phyloP scores from a whole-genome alignment of 2,888 invertebrate genomes.

The Lycaena phlaeas region DNA sequence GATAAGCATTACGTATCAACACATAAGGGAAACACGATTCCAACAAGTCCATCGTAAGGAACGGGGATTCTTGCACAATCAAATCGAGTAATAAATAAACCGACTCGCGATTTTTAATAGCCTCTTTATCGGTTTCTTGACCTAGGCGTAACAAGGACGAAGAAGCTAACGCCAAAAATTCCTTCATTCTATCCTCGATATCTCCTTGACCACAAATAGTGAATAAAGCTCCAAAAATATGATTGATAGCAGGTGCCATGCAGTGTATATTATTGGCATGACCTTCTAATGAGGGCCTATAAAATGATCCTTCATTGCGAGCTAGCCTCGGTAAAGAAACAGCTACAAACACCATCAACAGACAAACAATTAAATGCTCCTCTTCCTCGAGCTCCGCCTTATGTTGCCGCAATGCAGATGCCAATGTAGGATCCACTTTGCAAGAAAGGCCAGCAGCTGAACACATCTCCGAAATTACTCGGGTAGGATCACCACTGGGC shows the following conservation, averaged over 20 bases:
- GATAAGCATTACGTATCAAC: conserved; percentile 97
- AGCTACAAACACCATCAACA: conserved; percentile 98
- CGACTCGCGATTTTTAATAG: conserved; percentile 94
- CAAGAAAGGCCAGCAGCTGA: conserved; percentile 95
- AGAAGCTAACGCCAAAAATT: conserved; percentile 93
- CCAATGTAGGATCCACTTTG: conserved; percentile 95
- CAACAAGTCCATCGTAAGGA: conserved; percentile 97
- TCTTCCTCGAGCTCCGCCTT: conserved; percentile 92
- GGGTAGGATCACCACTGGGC: conserved; percentile 89
- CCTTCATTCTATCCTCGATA: conserved; percentile 97
- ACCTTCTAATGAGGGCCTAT: conserved; percentile 89
- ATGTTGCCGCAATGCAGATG: conserved; percentile 90
- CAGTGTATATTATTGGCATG: conserved; percentile 99
- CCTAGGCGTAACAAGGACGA: conserved; percentile 95
- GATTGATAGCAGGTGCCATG: conserved; percentile 96
- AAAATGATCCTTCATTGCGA: conserved; percentile 90
- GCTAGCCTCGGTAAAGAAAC: conserved; percentile 97
- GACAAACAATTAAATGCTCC: conserved; percentile 93
- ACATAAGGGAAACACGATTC: conserved; percentile 99
- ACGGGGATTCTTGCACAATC: conserved; percentile 98
- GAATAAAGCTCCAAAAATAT: conserved; percentile 96
- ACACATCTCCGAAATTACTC: conserved; percentile 97
- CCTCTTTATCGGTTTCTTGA: conserved; percentile 96
- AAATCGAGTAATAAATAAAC: conserved; percentile 97
- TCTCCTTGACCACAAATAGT: conserved; percentile 97